A percentile compares a stretch with the other conserved stretches of the same genome.
These are phyloP conservation scores for Clarias pachynema DNA, from an alignment of 2,797 vertebrate species.

Conservation along the genomic window DNA sequence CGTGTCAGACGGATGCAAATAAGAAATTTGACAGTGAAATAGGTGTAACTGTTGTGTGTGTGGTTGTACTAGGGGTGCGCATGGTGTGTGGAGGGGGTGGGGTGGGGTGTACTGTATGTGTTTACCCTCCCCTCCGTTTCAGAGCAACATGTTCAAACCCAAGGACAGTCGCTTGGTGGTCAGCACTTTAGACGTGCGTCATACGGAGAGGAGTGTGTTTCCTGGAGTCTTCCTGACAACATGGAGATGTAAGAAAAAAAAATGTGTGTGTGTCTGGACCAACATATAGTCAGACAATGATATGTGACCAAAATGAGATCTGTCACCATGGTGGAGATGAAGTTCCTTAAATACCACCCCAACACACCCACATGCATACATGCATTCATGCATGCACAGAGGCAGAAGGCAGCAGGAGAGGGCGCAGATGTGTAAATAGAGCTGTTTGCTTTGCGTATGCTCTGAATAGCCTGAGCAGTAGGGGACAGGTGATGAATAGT, in stretches of 20 bases:
- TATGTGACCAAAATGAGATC: constrained; percentile 32
- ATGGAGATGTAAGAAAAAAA: constrained; percentile 25
- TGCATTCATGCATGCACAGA: constrained; percentile 47
- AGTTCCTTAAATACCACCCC: constrained; percentile 49
- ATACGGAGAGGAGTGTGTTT: constrained; percentile 35
- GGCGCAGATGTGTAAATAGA: constrained; percentile 61
- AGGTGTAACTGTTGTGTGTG: constrained; percentile 55
- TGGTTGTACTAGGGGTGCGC: background rate
- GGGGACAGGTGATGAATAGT: constrained; percentile 53
- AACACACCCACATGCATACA: constrained; percentile 52
- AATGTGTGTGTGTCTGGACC: background rate
- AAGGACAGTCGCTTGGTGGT: constrained; percentile 46
- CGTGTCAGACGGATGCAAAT: constrained; percentile 59
- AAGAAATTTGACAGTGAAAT: constrained; percentile 60
- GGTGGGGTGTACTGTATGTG: constrained; percentile 18
- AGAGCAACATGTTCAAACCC: constrained; percentile 35
- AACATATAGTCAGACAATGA: constrained; percentile 25
- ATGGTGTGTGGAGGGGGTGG: constrained; percentile 11
- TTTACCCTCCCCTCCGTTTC: constrained; percentile 17
- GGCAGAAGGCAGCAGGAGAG: constrained; percentile 50
- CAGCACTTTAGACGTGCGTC: constrained; percentile 51
- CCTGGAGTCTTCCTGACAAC: constrained; percentile 50
- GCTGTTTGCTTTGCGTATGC: constrained; percentile 58
- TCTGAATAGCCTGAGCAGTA: constrained; percentile 49
- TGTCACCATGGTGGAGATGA: constrained; percentile 60